A percentile compares a stretch with the other conserved stretches of the same genome.
Evolutionary conservation across 2,113 vertebrate species (phyloP).

Genomic region (Glaucidium brasilianum): DNA sequence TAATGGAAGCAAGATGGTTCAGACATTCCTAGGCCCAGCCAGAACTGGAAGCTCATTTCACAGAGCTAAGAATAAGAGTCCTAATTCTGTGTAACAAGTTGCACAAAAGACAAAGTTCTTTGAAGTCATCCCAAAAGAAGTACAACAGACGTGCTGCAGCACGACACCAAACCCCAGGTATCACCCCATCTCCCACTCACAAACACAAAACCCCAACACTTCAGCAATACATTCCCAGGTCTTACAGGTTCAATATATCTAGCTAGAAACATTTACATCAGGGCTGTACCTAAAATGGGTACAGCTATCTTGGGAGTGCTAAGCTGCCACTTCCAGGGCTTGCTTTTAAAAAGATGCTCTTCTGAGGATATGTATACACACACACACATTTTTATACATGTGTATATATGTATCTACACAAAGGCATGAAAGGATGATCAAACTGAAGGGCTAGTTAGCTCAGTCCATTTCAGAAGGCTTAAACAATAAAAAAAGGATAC

Average conservation of each 20-base stretch:
- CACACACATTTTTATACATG: accelerated
- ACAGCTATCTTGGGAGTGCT: background rate
- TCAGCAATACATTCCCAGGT: background rate
- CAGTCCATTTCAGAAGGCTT: background rate
- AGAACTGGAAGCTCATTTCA: background rate
- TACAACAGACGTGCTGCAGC: background rate
- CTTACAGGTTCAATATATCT: background rate
- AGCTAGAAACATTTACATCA: background rate
- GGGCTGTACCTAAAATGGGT: background rate
- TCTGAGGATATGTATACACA: background rate
- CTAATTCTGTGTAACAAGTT: background rate
- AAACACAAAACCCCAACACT: background rate
- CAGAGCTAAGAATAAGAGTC: background rate
- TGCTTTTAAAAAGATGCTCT: background rate
- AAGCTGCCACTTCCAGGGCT: background rate
- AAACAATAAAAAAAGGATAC: background rate
- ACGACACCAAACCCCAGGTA: background rate
- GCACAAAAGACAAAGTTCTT: background rate
- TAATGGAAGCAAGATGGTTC: background rate
- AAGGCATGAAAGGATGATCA: background rate
- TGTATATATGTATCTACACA: background rate
- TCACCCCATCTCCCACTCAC: background rate
- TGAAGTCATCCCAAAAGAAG: background rate
- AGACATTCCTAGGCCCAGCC: background rate
- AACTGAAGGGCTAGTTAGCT: background rate